phyloP scores from a whole-genome alignment of 2,888 invertebrate genomes.

The Amiota communis region DNA sequence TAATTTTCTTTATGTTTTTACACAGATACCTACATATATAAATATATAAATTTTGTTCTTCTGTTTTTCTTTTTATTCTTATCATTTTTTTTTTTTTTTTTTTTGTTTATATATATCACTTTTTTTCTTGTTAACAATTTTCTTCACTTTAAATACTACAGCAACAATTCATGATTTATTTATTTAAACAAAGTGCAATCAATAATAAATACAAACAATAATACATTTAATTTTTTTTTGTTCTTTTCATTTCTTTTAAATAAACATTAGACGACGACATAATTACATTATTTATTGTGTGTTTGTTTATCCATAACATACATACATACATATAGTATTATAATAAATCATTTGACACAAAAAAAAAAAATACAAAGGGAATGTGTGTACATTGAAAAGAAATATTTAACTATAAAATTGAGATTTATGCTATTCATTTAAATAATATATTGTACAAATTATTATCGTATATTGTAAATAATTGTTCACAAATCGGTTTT shows the following conservation, averaged over 20 bases:
- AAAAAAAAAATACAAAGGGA: neutral
- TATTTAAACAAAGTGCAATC: conserved; percentile 59
- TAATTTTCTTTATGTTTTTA: no score
- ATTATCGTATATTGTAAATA: no score
- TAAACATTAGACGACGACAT: neutral
- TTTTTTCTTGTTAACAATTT: conserved; percentile 46
- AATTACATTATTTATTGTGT: neutral
- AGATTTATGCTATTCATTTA: no score
- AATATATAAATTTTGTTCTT: no score
- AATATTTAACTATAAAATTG: no score
- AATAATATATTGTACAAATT: no score
- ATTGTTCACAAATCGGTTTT: no score
- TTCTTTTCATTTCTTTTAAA: neutral
- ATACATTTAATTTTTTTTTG: conserved; percentile 32
- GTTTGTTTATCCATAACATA: neutral
- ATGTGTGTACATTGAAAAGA: neutral
- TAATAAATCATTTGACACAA: no score
- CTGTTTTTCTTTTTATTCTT: no score
- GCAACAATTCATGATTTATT: conserved; percentile 58
- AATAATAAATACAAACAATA: conserved; percentile 50
- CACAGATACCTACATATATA: no score
- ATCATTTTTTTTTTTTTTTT: conserved; percentile 36
- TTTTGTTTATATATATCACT: conserved; percentile 46
- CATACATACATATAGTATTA: no score
- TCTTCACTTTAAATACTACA: conserved; percentile 50